phyloP scores from a whole-genome alignment of 2,888 invertebrate genomes.

The Ornithoptera priamus region DNA sequence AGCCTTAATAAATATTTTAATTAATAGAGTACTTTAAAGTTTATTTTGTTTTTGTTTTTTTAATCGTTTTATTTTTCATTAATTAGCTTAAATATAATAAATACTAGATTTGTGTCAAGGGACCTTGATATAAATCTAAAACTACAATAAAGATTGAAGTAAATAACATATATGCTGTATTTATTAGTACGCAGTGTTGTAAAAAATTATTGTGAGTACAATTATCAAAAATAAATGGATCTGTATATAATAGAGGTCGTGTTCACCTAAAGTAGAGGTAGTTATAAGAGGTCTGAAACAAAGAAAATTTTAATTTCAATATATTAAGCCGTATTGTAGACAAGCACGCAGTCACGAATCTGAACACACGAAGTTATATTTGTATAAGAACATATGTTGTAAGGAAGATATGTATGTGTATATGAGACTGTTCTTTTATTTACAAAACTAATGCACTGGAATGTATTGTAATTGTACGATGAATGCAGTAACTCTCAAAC shows the following conservation, averaged over 20 bases:
- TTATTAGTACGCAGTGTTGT: no score
- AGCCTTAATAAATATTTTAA: background rate
- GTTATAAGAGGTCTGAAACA: conserved; percentile 11
- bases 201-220: background rate
- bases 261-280: background rate
- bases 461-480: conserved; percentile 1
- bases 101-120: no score
- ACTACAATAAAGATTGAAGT: no score
- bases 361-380: conserved; percentile 6
- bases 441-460: conserved; percentile 12
- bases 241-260: background rate
- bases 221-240: background rate
- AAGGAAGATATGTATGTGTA: conserved; percentile 2
- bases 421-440: conserved; percentile 18
- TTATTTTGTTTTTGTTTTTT: no score
- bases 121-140: no score
- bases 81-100: no score
- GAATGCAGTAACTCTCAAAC: background rate
- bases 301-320: conserved; percentile 17
- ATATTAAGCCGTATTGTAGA: conserved; percentile 6
- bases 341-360: conserved; percentile 12
- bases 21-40: no score
- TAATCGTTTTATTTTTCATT: no score
- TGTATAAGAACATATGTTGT: conserved; percentile 16
- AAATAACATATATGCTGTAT: no score